Evolutionary conservation across 1,140 invertebrate species (phyloP).

Genomic region (Pararge aegeria): DNA sequence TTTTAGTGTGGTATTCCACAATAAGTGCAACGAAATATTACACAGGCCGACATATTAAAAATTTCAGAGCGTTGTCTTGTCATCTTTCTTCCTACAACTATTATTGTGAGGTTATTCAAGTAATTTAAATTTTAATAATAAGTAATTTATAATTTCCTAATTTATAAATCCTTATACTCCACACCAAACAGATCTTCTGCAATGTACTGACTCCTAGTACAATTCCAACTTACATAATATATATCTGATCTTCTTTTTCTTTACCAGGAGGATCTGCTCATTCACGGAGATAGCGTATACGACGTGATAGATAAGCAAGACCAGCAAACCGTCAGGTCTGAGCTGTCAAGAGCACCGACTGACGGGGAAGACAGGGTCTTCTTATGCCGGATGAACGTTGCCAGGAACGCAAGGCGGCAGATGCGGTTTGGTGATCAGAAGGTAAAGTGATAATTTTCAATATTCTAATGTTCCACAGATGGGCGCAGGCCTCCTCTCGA

Average conservation of each 20-base stretch:
- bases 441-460: slow-evolving; percentile 79
- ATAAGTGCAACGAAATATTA: slow-evolving; percentile 4
- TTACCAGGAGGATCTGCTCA: slow-evolving; percentile 96
- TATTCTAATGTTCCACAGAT: no score
- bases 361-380: slow-evolving; percentile 88
- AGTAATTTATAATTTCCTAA: no score
- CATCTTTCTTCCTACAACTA: no score
- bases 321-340: slow-evolving; percentile 95
- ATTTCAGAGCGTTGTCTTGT: no score
- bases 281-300: slow-evolving; percentile 99
- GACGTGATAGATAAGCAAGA: slow-evolving; percentile 99
- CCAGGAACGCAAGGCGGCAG: slow-evolving; percentile 95
- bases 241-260: background rate
- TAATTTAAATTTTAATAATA: no score
- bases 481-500: no score
- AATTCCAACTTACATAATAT: no score
- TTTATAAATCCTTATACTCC: no score
- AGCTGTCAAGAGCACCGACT: slow-evolving; percentile 87
- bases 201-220: no score
- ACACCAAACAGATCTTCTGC: no score
- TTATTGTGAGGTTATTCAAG: no score
- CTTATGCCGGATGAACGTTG: slow-evolving; percentile 98
- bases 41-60: background rate
- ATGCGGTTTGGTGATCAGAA: slow-evolving; percentile 99
- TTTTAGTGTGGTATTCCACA: slow-evolving; percentile 21